Percentiles rank a stretch among this genome's conserved stretches.
Evolutionary conservation across 2,113 vertebrate genomes (phyloP).

Genomic region (Psephotus haematonotus): DNA sequence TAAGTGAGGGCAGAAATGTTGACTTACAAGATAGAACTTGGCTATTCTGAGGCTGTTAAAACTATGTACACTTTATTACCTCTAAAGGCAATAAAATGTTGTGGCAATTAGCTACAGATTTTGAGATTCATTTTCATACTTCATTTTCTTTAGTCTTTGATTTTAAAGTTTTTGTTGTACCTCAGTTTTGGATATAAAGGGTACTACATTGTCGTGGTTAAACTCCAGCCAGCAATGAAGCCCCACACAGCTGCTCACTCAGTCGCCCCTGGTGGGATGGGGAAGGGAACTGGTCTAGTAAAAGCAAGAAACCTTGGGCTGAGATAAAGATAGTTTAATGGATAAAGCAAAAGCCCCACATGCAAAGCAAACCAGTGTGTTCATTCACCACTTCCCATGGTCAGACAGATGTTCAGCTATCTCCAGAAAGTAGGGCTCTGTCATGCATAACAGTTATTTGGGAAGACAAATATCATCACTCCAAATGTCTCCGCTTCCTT

Average conservation of each 20-base stretch:
- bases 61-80: not conserved
- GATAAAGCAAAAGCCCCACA: not conserved
- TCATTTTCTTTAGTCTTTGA: not conserved
- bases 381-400: not conserved
- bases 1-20: not conserved
- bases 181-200: not conserved
- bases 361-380: not conserved
- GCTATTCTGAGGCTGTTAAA: not conserved
- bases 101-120: not conserved
- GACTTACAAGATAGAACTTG: not conserved
- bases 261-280: accelerated
- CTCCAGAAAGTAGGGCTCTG: not conserved
- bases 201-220: not conserved
- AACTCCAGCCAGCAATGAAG: not conserved
- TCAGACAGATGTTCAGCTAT: not conserved
- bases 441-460: not conserved
- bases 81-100: not conserved
- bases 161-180: not conserved
- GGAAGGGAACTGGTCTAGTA: not conserved
- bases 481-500: accelerated
- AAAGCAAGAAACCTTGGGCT: not conserved
- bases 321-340: not conserved
- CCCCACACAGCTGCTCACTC: not conserved
- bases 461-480: not conserved
- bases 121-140: not conserved